Base-by-base conservation (phyloP, 2,797 vertebrate species). In the Bovichtus diacanthus region DNA sequence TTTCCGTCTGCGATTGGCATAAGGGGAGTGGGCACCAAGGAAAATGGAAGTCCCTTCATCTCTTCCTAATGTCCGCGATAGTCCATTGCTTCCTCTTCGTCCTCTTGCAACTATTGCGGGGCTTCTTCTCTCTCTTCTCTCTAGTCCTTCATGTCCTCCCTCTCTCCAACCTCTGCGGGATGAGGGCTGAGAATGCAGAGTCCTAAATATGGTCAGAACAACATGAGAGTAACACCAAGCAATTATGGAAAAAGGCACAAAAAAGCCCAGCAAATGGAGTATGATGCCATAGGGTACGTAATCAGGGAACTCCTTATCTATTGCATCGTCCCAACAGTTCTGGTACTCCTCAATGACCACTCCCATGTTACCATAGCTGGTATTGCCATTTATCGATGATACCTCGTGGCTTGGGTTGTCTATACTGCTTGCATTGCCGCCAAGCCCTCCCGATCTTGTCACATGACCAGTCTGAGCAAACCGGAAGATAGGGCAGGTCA, bases 171-270 rank as follows among this genome's bases (percentile, higher is more conserved):
- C 64, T 72, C 76, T 67, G 27, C 25, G 46, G 23, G 79, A 74
- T 5, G 73, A 89, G 5, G 94, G 93, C 21, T 92, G 91, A n/a
- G 93, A 92, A 59, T 89, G 90, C 61, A 96, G 85, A 53, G 95
- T 96, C 73, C 92, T 90, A 80, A 96, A 95, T 84, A 96, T 95
- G 39, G 96, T 96, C 41, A 95, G 82, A 41, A 96, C 95, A 12
- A 96, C 96, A 1, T 90, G 94, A 9, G 96, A 96, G 86, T 96
- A 96, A 77, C 96, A 96, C 95, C 96, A 96, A 53, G 95, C 96
- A 38, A 96, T 96, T 59, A 96, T 93, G 56, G 93, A 93, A 83
- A 96, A 96, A 2, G 96, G 96, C 47, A 95, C 31, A 69, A 96
- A 96, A 82, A 96, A 96, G 0, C 96, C 96, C n/a, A 96, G 77